Evolutionary conservation across 2,888 invertebrate genomes (phyloP).

Genomic region (Netelia virgata): DNA sequence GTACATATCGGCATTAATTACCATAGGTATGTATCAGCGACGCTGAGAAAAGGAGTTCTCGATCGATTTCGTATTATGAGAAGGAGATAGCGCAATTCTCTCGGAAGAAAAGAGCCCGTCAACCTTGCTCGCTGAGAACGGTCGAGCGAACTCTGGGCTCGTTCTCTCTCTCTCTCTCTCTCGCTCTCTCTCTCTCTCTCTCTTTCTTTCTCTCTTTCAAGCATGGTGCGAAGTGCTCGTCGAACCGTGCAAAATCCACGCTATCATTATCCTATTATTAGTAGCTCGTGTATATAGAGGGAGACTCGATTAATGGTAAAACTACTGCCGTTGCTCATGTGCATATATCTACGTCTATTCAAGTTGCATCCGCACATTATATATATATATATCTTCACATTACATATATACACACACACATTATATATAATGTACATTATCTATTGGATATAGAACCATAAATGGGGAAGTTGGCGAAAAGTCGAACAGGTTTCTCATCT

Average conservation of each 20-base stretch:
- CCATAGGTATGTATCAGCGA: constrained; percentile 2
- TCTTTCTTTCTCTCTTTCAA: constrained; percentile 40
- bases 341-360: neutral
- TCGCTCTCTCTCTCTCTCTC: neutral
- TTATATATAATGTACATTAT: neutral
- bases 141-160: constrained; percentile 41
- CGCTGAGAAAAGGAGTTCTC: constrained; percentile 20
- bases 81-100: constrained; percentile 49
- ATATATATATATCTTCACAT: neutral
- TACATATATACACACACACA: neutral
- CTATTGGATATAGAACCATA: neutral
- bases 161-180: too few relatives aligned
- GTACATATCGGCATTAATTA: constrained; percentile 19
- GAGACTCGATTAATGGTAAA: constrained; percentile 39
- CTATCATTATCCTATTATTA: constrained; percentile 61
- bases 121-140: constrained; percentile 58
- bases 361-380: neutral
- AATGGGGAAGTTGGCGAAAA: too few relatives aligned
- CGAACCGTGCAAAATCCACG: constrained; percentile 58
- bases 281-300: constrained; percentile 40
- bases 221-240: constrained; percentile 44
- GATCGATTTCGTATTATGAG: constrained; percentile 49
- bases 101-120: constrained; percentile 57
- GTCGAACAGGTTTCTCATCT: too few relatives aligned
- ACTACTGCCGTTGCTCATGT: constrained; percentile 21